These are phyloP conservation scores for Plodia interpunctella DNA, from an alignment of 1,140 invertebrate genomes.

Conservation along the genomic window DNA sequence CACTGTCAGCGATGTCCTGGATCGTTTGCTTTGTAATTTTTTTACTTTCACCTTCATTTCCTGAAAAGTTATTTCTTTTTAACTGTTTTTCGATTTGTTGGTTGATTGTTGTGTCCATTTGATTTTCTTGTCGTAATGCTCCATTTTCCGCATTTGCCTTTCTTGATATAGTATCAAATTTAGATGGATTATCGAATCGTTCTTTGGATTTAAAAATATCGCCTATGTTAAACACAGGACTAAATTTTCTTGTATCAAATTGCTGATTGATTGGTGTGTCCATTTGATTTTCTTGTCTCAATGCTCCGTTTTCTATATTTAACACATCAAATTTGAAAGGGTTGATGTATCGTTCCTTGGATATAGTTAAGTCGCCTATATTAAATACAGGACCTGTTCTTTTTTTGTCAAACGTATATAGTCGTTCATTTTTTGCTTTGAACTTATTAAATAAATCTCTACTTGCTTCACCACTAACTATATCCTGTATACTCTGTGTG, in stretches of 20 bases:
- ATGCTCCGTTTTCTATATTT: not conserved
- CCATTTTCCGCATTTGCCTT: not conserved
- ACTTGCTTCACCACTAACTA: not conserved
- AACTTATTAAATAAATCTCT: not conserved
- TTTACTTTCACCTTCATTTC: not conserved
- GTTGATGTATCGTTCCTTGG: not conserved
- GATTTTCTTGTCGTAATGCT: not conserved
- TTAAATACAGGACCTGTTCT: not conserved
- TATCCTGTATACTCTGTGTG: not conserved
- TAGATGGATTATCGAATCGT: not conserved
- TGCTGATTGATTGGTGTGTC: not conserved
- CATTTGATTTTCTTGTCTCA: not conserved
- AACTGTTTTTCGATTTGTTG: not conserved
- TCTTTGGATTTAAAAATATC: not conserved
- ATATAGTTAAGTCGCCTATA: not conserved
- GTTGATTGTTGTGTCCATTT: not conserved
- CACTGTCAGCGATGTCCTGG: constrained; percentile 49
- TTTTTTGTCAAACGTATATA: not conserved
- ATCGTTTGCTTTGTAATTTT: constrained; percentile 32
- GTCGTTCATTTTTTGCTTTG: constrained; percentile 13
- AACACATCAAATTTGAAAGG: not conserved
- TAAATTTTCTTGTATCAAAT: not conserved
- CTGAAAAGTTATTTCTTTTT: not conserved
- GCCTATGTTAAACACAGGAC: not conserved
- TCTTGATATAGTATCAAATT: not conserved